Percentiles rank a stretch among this genome's conserved stretches.
Evolutionary conservation across 2,113 vertebrate species (phyloP).

Genomic region (Corydoras maculifer): DNA sequence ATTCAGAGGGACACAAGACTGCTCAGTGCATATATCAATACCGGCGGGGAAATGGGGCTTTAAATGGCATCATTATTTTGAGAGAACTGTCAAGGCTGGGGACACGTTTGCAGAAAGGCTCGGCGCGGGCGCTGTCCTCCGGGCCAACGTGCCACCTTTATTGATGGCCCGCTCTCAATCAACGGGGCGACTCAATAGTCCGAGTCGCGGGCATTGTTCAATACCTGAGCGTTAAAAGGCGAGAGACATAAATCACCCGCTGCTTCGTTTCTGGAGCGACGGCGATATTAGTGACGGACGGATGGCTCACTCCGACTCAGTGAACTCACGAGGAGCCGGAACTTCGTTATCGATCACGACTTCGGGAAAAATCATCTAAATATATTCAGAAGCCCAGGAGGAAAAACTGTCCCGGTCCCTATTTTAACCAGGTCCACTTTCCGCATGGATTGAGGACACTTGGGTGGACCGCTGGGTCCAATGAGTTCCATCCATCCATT

Average conservation of each 20-base stretch:
- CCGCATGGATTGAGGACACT: too few species aligned
- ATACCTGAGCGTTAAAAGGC: neutral
- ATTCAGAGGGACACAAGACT: constrained; percentile 17
- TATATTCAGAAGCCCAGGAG: too few species aligned
- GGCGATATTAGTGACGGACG: neutral
- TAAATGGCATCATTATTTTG: constrained; percentile 44
- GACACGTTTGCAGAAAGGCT: constrained; percentile 17
- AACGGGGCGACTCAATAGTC: constrained; percentile 8
- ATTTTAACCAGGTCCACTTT: too few species aligned
- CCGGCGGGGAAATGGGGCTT: constrained; percentile 34
- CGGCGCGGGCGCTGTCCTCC: constrained; percentile 17
- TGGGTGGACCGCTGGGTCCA: too few species aligned
- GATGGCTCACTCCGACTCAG: too few species aligned
- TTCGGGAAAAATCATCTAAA: too few species aligned
- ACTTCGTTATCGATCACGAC: too few species aligned
- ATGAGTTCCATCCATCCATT: too few species aligned
- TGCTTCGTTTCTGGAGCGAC: constrained; percentile 15
- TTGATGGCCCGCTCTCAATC: constrained; percentile 25
- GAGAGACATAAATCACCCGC: constrained; percentile 4
- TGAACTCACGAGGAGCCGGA: too few species aligned
- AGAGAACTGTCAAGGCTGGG: constrained; percentile 18
- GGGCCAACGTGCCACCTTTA: constrained; percentile 25
- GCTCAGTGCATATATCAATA: constrained; percentile 34
- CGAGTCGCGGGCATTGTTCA: constrained; percentile 17
- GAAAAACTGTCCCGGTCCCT: too few species aligned